Percentiles rank a stretch among this genome's conserved stretches.
These are phyloP conservation scores for Carterocephalus palaemon DNA, from an alignment of 2,888 invertebrate genomes.

Conservation along the genomic window DNA sequence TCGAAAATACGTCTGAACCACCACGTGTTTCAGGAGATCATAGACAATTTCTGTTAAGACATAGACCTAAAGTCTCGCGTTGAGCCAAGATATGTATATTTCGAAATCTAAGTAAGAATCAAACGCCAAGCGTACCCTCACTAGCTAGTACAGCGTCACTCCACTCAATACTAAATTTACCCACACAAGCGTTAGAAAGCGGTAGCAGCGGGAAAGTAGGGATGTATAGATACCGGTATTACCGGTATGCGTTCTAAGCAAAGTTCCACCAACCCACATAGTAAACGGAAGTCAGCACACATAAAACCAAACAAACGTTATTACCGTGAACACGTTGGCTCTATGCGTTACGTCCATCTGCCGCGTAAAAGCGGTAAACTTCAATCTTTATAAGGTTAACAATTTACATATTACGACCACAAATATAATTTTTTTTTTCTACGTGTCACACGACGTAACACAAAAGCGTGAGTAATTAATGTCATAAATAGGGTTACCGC, in stretches of 20 bases:
- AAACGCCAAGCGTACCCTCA: neutral
- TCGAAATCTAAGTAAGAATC: neutral
- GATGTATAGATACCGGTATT: neutral
- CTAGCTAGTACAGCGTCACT: conserved; percentile 8
- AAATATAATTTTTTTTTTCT: conserved; percentile 23
- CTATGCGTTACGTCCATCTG: conserved; percentile 79
- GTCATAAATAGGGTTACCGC: too few species aligned
- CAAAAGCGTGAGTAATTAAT: too few species aligned
- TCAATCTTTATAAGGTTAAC: conserved; percentile 42
- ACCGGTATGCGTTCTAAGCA: too few species aligned
- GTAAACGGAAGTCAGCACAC: conserved; percentile 29
- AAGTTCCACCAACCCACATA: conserved; percentile 27
- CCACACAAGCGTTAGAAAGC: conserved; percentile 4
- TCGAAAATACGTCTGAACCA: too few species aligned
- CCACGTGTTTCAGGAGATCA: too few species aligned
- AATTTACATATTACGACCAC: conserved; percentile 44
- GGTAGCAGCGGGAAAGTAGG: conserved; percentile 6
- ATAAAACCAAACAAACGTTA: conserved; percentile 42
- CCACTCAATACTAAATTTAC: neutral
- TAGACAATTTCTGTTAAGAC: too few species aligned
- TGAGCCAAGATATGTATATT: too few species aligned
- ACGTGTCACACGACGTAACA: too few species aligned
- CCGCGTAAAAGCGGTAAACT: conserved; percentile 69
- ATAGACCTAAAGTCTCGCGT: too few species aligned
- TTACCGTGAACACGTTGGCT: conserved; percentile 69